phyloP scores from a whole-genome alignment of 2,888 invertebrate genomes.

The Metopia argyrocephala region DNA sequence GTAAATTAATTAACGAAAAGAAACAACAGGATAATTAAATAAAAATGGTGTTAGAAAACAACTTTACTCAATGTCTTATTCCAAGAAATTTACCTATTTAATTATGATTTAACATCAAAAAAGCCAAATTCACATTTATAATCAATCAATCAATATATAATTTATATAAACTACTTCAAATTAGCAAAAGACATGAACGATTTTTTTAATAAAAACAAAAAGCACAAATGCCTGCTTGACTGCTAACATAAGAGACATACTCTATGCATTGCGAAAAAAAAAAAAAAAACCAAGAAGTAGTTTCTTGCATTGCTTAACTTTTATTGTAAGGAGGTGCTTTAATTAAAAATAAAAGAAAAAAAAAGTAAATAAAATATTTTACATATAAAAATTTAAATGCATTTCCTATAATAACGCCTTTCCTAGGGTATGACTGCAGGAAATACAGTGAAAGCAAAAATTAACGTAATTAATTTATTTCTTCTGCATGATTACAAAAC shows the following conservation, averaged over 20 bases:
- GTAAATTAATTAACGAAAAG: too few relatives aligned
- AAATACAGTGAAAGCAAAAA: conserved; percentile 25
- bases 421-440: not conserved
- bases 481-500: not conserved
- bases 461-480: conserved; percentile 60
- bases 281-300: not conserved
- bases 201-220: not conserved
- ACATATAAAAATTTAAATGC: not conserved
- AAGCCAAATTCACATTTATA: not conserved
- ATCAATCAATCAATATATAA: not conserved
- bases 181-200: too few relatives aligned
- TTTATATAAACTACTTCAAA: not conserved
- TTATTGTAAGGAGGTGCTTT: not conserved
- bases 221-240: not conserved
- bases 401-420: conserved; percentile 2
- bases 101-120: too few relatives aligned
- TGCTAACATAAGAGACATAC: not conserved
- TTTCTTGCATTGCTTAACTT: not conserved
- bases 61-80: too few relatives aligned
- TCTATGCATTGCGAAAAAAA: not conserved
- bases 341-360: not conserved
- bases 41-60: too few relatives aligned
- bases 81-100: too few relatives aligned
- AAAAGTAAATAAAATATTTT: not conserved
- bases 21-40: too few relatives aligned